phyloP scores from a whole-genome alignment of 2,888 invertebrate species.

The Didymodactylos carnosus region DNA sequence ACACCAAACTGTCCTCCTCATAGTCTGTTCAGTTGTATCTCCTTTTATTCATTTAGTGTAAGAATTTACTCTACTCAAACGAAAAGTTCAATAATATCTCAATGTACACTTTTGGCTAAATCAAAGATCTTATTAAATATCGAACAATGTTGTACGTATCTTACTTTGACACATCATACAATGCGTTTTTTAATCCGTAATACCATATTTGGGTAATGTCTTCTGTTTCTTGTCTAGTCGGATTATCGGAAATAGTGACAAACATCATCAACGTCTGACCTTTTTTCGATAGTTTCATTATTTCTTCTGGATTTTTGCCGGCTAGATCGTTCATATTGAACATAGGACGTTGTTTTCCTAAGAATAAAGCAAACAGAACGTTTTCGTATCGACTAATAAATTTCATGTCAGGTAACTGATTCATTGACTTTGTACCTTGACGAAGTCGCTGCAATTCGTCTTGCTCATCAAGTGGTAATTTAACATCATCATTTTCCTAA shows the following conservation, averaged over 20 bases:
- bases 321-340: background rate
- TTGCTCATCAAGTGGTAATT: background rate
- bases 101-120: too few species aligned
- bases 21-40: too few species aligned
- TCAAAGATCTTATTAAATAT: too few species aligned
- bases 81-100: too few species aligned
- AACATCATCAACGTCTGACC: constrained; percentile 79
- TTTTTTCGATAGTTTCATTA: constrained; percentile 73
- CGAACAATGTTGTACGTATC: background rate
- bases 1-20: too few species aligned
- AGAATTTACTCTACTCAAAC: too few species aligned
- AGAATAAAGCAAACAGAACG: too few species aligned
- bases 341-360: background rate
- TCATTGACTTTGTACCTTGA: too few species aligned
- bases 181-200: constrained; percentile 77
- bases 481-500: constrained; percentile 6
- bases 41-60: too few species aligned
- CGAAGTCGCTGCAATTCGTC: too few species aligned
- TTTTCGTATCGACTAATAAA: too few species aligned
- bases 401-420: too few species aligned
- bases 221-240: constrained; percentile 54
- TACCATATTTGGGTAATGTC: constrained; percentile 80
- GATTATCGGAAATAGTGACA: constrained; percentile 42
- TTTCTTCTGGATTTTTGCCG: constrained; percentile 48
- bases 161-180: constrained; percentile 78